Evolutionary conservation across 2,113 vertebrate species (phyloP), one percentile per base, ranked within the genome.

Genomic region (Solea senegalensis): DNA sequence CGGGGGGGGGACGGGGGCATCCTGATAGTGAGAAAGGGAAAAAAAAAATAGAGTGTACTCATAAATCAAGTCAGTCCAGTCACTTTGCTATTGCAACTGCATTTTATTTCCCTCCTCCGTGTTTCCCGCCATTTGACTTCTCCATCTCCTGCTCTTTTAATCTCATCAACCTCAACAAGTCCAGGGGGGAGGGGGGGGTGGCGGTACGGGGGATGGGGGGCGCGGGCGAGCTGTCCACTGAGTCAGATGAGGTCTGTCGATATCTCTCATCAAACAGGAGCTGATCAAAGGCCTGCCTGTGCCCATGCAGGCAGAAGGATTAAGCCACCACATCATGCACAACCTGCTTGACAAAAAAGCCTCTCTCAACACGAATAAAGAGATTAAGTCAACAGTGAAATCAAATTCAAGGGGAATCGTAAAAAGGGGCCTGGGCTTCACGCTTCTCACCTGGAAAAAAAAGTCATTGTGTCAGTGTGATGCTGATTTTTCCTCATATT

Each of bases 321-420:
- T 92, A 92, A 75, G 77, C 55, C 74, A 80, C 55, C 73, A 79
- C 81, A 82, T 82, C 85, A 83, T 86, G 82, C 86, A 85, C 76
- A 87, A 80, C 80, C 86, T 83, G 85, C 71, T 84, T 67, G 63
- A 79, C 60, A 71, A 85, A 81, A 75, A 76, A 89, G 78, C 46
- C 77, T 34, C 81, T 86, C 83, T 86, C 83, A 74, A 69, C 76
- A 85, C 75, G 48, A 87, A 84, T 86, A 88, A 87, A 92, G 84
- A 91, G 88, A 92, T 92, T 91, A 88, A 88, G 84, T 90, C 69
- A 64, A 85, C 83, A 85, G 86, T 86, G 76, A 90, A 88, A 90
- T 91, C 80, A 85, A 86, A 89, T 91, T 91, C 80, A 82, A 83
- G 69, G 62, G 67, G 82, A 72, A 84, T 84, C 74, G 74, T 80